Conservation (phyloP, 2,888 invertebrate species). For the Pristionchus entomophagus region DNA sequence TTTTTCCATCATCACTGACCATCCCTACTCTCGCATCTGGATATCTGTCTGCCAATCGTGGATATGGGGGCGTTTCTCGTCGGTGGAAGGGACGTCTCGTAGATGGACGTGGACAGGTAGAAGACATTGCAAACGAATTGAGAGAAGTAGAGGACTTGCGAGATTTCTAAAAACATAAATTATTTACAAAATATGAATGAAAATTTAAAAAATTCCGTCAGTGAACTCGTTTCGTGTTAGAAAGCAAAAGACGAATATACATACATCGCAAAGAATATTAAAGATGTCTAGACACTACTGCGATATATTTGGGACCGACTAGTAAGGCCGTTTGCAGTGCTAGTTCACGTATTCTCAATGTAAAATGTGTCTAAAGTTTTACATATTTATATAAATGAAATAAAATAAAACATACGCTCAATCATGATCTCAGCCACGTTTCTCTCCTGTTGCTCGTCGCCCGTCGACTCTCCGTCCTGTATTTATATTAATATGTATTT, state of each 20-base stretch:
- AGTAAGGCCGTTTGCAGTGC: too few species aligned
- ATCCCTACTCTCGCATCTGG: slow-evolving; percentile 42
- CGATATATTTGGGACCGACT: too few species aligned
- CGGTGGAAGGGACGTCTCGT: slow-evolving; percentile 64
- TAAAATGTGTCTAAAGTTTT: not conserved
- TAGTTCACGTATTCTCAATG: too few species aligned
- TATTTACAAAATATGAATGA: not conserved
- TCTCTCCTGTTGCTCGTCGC: not conserved
- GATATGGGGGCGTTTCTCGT: slow-evolving; percentile 27
- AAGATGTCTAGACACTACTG: too few species aligned
- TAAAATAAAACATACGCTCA: not conserved
- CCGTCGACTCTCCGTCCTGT: not conserved
- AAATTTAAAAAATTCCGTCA: not conserved
- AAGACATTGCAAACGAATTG: slow-evolving; percentile 74
- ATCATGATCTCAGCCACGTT: slow-evolving; percentile 1
- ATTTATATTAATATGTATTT: not conserved
- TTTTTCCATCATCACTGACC: too few species aligned
- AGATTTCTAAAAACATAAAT: slow-evolving; percentile 57
- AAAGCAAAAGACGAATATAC: too few species aligned
- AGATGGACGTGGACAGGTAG: slow-evolving; percentile 73
- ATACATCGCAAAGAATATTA: too few species aligned
- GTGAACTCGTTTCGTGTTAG: too few species aligned
- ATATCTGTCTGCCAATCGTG: slow-evolving; percentile 35
- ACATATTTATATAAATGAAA: not conserved
- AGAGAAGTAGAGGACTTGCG: slow-evolving; percentile 72